Percentiles rank a stretch among this genome's conserved stretches.
phyloP scores from a whole-genome alignment of 2,113 vertebrate genomes.

The sheep (Ovis aries) region ARS-UI_Ramb_v3.0 NC_056061.1:11441001-11441500 shows the following conservation, averaged over 20 bases:
- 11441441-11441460: background rate
- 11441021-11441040: background rate
- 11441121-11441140: accelerated
- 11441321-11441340: background rate
- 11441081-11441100: background rate
- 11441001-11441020: constrained; percentile 17
- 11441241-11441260: constrained; percentile 6
- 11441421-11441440: background rate
- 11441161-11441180: background rate
- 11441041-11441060: background rate
- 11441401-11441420: background rate
- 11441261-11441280: background rate
- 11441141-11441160: background rate
- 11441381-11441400: background rate
- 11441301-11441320: background rate
- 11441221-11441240: constrained; percentile 6
- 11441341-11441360: background rate
- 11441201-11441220: background rate
- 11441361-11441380: background rate
- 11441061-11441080: background rate
- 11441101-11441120: constrained; percentile 6
- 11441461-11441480: background rate
- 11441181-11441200: background rate
- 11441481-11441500: background rate
- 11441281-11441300: background rate